Base-by-base conservation (phyloP, 2,797 vertebrate genomes). In the Tokudaia muenninki region DNA sequence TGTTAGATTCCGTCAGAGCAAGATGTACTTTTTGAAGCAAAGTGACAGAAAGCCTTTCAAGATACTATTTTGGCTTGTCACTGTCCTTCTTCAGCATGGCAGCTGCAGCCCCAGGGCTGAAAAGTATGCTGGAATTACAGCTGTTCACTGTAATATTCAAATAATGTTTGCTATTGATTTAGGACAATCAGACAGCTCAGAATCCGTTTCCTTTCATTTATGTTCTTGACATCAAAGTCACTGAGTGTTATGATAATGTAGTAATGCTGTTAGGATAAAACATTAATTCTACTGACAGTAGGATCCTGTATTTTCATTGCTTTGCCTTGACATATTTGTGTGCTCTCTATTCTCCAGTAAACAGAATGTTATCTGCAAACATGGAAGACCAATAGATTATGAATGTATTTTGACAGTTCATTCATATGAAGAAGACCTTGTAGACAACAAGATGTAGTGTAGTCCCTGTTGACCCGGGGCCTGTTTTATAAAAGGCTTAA, bases 161-260 rank as follows among this genome's bases (percentile, higher is more conserved):
- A 97, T 97, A 92, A 87, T 92, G 81, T 96, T 96, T 91, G 92
- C 80, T 95, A 95, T 93, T 95, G 91, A 97, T 95, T 95, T 94
- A 95, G 91, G 88, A 94, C 47, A 94, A 61, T 89, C 59, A 86
- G 63, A 92, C 34, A 72, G 83, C 59, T 93, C 89, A 94, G 63
- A 86, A 70, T 96, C 87, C 82, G 37, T 94, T 96, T 50, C 59
- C 70, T 96, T 96, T 95, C 72, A 90, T 92, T 94, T 87, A 88
- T 24, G 87, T 92, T 89, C 55, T 95, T 86, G 94, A 44, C 34
- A 90, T 94, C 91, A 91, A 97, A 95, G 93, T 82, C 81, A 41
- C 12, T 81, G 75, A 87, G 24, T 41, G 10, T 83, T 90, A 88
- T 47, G 9, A 17, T 47, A 92, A 13, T 70, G 41, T 11, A 90